Evolutionary conservation across 2,797 vertebrate genomes (phyloP).

Genomic region (Sebastiscus tertius): DNA sequence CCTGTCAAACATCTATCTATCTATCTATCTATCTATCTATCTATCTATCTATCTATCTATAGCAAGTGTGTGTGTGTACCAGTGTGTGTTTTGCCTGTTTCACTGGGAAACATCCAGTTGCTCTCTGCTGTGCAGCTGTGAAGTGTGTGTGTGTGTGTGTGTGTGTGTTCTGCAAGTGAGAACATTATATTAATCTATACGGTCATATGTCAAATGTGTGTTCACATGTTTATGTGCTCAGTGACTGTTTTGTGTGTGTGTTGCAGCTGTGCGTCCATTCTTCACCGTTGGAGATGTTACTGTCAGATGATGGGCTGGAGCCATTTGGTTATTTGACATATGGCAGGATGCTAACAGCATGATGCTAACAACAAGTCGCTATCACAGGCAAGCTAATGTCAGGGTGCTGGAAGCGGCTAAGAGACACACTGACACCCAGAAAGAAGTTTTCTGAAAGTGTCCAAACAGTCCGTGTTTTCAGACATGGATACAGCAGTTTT

Average conservation of each 20-base stretch:
- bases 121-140: constrained; percentile 15
- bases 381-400: not conserved
- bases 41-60: not conserved
- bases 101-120: not conserved
- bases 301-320: constrained; percentile 19
- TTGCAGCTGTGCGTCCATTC: constrained; percentile 47
- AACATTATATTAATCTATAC: not conserved
- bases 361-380: not conserved
- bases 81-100: not conserved
- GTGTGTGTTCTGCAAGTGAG: not conserved
- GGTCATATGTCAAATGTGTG: not conserved
- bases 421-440: not conserved
- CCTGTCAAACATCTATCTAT: not conserved
- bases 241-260: not conserved
- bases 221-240: not conserved
- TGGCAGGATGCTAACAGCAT: constrained; percentile 11
- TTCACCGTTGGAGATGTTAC: constrained; percentile 23
- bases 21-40: not conserved
- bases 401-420: not conserved
- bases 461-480: too few species aligned
- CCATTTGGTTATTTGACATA: constrained; percentile 38
- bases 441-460: too few species aligned
- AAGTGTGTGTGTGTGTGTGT: not conserved
- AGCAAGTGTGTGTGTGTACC: not conserved
- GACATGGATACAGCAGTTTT: too few species aligned